Percentiles rank a stretch among this genome's conserved stretches.
These are phyloP conservation scores for Belonocnema kinseyi DNA, from an alignment of 1,140 invertebrate species.

Conservation along the genomic window DNA sequence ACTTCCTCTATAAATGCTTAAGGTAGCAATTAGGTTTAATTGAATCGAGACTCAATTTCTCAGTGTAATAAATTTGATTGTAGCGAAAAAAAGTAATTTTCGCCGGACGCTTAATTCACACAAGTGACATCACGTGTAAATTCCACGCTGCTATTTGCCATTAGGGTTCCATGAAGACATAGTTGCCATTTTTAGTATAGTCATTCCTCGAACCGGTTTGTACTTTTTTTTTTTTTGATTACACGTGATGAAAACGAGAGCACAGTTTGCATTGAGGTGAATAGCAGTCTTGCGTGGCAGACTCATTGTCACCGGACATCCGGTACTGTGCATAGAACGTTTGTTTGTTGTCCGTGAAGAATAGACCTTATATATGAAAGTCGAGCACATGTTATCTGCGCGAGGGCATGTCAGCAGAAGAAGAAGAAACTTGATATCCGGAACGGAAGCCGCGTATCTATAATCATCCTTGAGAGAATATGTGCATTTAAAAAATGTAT, in stretches of 20 bases:
- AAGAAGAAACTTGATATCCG: slow-evolving; percentile 15
- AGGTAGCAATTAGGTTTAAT: too few species aligned
- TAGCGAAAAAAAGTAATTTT: too few species aligned
- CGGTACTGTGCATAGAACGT: slow-evolving; percentile 53
- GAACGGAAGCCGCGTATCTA: slow-evolving; percentile 15
- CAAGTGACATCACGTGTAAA: too few species aligned
- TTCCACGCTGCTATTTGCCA: too few species aligned
- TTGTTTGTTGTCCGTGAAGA: slow-evolving; percentile 55
- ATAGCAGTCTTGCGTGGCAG: slow-evolving; percentile 48
- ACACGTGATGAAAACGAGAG: slow-evolving; percentile 32
- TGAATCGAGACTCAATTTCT: too few species aligned
- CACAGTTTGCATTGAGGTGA: slow-evolving; percentile 38
- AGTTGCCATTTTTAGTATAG: neutral
- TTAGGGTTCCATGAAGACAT: too few species aligned
- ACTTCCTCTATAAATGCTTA: too few species aligned
- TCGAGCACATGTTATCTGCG: slow-evolving; percentile 39
- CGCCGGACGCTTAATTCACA: too few species aligned
- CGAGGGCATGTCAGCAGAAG: slow-evolving; percentile 14
- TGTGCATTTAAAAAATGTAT: slow-evolving; percentile 11
- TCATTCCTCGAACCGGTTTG: slow-evolving; percentile 1
- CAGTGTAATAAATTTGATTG: too few species aligned
- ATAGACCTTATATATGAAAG: slow-evolving; percentile 54
- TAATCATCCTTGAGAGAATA: slow-evolving; percentile 24
- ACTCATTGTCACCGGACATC: slow-evolving; percentile 60
- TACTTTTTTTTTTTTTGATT: neutral